A percentile compares a stretch with the other conserved stretches of the same genome.
Evolutionary conservation across 2,888 invertebrate genomes (phyloP).

Genomic region (Apantesis nais): DNA sequence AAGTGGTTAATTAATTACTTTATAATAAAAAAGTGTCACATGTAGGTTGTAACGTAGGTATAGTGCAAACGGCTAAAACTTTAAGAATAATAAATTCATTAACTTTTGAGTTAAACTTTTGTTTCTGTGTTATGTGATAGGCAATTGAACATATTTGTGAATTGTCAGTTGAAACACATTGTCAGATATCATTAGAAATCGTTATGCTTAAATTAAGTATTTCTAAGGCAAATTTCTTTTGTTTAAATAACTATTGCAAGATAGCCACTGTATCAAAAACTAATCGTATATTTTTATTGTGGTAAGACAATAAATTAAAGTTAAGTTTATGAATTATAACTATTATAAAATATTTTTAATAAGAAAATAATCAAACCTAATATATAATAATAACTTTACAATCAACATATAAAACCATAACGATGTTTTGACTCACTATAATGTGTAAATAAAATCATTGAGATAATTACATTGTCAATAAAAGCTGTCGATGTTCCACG

Average conservation of each 20-base stretch:
- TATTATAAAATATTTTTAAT: background rate
- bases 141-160: no score
- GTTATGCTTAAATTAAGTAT: no score
- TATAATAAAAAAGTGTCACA: no score
- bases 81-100: background rate
- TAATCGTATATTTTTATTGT: background rate
- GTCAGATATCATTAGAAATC: no score
- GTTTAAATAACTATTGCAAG: background rate
- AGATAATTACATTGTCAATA: constrained; percentile 48
- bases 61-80: background rate
- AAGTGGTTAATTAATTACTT: no score
- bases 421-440: constrained; percentile 22
- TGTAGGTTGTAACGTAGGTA: background rate
- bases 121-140: no score
- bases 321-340: background rate
- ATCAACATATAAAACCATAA: background rate
- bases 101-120: no score
- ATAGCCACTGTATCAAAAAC: background rate
- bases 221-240: no score
- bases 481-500: constrained; percentile 41
- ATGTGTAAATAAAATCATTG: constrained; percentile 40
- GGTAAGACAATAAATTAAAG: background rate
- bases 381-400: background rate
- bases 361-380: background rate
- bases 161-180: no score